Conservation (phyloP, 1,140 invertebrate genomes). For the Bombus huntii region DNA sequence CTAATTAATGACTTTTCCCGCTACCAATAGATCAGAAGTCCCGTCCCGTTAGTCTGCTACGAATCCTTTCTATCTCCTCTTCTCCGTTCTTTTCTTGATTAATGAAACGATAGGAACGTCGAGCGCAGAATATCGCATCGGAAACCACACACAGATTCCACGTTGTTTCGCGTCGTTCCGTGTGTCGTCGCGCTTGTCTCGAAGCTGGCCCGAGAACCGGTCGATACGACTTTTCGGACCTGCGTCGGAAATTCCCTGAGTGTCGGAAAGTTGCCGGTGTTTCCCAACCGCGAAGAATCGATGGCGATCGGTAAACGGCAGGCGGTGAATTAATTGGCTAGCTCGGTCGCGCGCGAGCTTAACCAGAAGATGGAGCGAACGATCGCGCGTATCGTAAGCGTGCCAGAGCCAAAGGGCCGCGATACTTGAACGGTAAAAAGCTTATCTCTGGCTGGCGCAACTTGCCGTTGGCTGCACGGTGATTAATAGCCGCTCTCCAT, state of each 20-base stretch:
- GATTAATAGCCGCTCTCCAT: conserved; percentile 61
- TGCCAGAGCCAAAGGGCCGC: conserved; percentile 9
- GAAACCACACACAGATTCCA: not conserved
- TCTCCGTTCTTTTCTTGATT: conserved; percentile 50
- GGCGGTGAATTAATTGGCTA: conserved; percentile 22
- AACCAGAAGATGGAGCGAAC: not conserved
- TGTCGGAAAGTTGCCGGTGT: not conserved
- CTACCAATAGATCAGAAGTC: conserved; percentile 47
- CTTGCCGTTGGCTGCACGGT: conserved; percentile 50
- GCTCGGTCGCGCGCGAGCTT: not conserved
- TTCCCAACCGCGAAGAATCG: not conserved
- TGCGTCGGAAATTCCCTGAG: not conserved
- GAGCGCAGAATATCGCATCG: conserved; percentile 51
- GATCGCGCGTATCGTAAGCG: conserved; percentile 15
- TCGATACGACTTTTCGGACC: conserved; percentile 26
- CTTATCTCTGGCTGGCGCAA: conserved; percentile 57
- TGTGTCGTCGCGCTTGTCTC: not conserved
- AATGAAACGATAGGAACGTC: conserved; percentile 60
- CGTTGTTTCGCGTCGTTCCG: too few species aligned
- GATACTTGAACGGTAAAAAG: conserved; percentile 58
- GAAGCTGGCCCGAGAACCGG: not conserved
- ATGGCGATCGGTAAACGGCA: conserved; percentile 5
- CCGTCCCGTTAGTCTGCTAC: not conserved
- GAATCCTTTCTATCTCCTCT: conserved; percentile 3
- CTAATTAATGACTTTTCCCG: conserved; percentile 55